A percentile compares a stretch with the other conserved stretches of the same genome.
phyloP scores from a whole-genome alignment of 35 echinoderm and acorn worm genomes.

The Eucidaris tribuloides region DNA sequence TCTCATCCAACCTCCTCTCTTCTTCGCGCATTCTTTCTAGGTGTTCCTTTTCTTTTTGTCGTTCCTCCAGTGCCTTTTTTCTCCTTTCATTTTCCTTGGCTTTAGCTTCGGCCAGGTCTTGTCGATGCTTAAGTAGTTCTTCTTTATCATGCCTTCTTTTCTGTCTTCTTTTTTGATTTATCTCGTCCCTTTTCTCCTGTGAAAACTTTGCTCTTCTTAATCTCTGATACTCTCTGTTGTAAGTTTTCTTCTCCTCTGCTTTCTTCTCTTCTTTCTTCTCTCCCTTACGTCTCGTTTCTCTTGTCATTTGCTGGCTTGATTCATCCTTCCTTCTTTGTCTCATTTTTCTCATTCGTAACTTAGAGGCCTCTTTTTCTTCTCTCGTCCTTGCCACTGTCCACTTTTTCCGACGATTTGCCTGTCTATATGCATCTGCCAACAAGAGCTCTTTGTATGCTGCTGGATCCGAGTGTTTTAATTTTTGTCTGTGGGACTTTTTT shows the following conservation, averaged over 20 bases:
- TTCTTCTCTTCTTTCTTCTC: too few species aligned
- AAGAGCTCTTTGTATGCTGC: background rate
- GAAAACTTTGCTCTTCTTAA: background rate
- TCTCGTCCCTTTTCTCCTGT: background rate
- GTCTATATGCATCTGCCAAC: background rate
- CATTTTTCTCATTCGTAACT: background rate
- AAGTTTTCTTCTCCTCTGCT: background rate
- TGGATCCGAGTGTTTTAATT: too few species aligned
- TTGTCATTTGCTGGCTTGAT: background rate
- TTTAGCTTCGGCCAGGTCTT: background rate
- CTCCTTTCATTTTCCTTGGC: background rate
- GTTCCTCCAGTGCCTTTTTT: background rate
- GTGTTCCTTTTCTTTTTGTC: background rate
- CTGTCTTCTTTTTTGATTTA: background rate
- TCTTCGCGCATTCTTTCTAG: background rate
- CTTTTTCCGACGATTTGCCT: background rate
- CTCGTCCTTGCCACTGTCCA: background rate
- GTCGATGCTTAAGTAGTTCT: background rate
- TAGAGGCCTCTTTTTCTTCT: background rate
- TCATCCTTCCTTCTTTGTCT: background rate
- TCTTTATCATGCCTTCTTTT: background rate
- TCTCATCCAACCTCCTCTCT: too few species aligned
- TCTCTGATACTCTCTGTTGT: background rate
- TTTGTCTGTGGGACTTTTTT: too few species aligned
- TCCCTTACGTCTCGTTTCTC: background rate